Evolutionary conservation across 53 echinoderm and acorn worm genomes (phyloP), one percentile per base, ranked within the genome.

Genomic region (Holothuria scabra): DNA sequence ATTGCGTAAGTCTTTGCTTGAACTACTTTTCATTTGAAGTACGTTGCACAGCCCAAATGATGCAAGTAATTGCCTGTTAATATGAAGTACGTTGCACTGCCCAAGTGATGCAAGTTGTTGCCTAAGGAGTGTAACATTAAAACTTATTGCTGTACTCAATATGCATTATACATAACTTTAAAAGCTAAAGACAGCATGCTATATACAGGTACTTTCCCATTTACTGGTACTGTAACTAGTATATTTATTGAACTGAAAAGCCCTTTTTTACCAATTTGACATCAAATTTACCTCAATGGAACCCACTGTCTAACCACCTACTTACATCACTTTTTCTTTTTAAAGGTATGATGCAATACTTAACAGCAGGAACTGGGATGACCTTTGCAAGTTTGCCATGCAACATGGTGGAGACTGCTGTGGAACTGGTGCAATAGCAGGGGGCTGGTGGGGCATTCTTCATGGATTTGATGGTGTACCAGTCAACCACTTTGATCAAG

Each of bases 391-490:
- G 24, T 31, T 84, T 70, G 85, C 96, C 56, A 88, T 96, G 88
- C 93, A 93, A 41, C 96, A 96, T 64, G 74, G 79, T 37, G 93
- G 96, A 38, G 91, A 93, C 22, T 90, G 95, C 35, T 63, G 89
- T 16, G 91, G 76, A 6, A 93, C 87, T 72, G 93, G 93, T 18
- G 85, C 91, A 56, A 91, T 96, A 34, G 95, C 95, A 26, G 91
- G 87, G 19, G 71, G 91, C 74, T 95, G 93, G 93, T 95, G 91
- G 90, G 93, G 96, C 29, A 85, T 93, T 60, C 91, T 89, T 18
- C 88, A 93, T 67, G 96, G 96, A 29, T 90, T 95, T 62, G 85
- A 83, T 52, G 84, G 88, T n/a, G 96, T 96, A 14, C 96, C 93
- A 9, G 12, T 49, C 25, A 14, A 46, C 55, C 87, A 93, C 59